phyloP scores from a whole-genome alignment of 1,140 invertebrate genomes.

The Megathymus violae region DNA sequence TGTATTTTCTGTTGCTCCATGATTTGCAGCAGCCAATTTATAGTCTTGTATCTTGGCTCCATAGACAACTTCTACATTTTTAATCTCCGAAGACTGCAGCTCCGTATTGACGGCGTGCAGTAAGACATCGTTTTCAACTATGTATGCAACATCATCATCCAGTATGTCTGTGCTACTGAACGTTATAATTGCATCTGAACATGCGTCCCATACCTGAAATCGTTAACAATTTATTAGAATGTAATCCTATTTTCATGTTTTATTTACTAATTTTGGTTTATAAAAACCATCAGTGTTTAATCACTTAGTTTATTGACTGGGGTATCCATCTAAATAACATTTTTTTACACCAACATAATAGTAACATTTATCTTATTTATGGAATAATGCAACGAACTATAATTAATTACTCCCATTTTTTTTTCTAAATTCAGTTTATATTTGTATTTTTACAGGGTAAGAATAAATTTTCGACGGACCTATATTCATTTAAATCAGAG shows the following conservation, averaged over 20 bases:
- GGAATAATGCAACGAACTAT: no score
- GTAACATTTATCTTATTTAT: no score
- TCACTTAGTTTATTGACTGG: no score
- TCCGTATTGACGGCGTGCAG: slow-evolving; percentile 88
- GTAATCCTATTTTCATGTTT: not conserved
- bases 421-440: no score
- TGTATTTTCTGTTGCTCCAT: slow-evolving; percentile 43
- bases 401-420: no score
- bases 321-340: no score
- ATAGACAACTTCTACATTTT: slow-evolving; percentile 70
- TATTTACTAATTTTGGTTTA: no score
- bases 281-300: no score
- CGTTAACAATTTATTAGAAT: not conserved
- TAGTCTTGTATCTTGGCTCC: slow-evolving; percentile 68
- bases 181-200: slow-evolving; percentile 93
- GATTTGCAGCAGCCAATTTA: slow-evolving; percentile 45
- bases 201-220: slow-evolving; percentile 94
- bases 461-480: no score
- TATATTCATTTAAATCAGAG: no score
- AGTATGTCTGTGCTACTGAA: slow-evolving; percentile 91
- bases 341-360: no score
- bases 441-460: no score
- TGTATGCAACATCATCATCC: slow-evolving; percentile 91
- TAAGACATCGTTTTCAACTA: slow-evolving; percentile 97
- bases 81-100: slow-evolving; percentile 50